Evolutionary conservation across 2,888 invertebrate species (phyloP).

Genomic region (Cinara cedri): DNA sequence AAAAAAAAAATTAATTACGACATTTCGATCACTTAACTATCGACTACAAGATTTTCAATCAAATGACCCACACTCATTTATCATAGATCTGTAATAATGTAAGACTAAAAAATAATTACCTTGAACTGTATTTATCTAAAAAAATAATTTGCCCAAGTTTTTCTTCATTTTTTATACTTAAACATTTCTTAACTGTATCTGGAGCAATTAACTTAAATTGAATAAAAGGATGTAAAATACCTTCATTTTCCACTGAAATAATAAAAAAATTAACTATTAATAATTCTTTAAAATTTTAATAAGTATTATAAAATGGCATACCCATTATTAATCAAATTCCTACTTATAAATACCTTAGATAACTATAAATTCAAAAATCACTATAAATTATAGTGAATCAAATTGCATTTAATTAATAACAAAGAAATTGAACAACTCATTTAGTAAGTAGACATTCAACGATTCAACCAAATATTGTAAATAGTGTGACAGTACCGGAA

Average conservation of each 20-base stretch:
- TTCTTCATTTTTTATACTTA: conserved; percentile 33
- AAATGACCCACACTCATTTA: neutral
- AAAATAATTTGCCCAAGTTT: conserved; percentile 16
- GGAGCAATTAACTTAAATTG: conserved; percentile 31
- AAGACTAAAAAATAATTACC: conserved; percentile 6
- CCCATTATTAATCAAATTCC: conserved; percentile 1
- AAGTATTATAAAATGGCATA: neutral
- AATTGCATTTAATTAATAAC: no score
- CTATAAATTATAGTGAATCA: no score
- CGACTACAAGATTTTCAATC: no score
- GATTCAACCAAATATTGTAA: no score
- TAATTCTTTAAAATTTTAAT: neutral
- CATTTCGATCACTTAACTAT: neutral
- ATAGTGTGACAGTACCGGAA: no score
- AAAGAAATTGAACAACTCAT: no score
- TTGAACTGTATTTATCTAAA: conserved; percentile 41
- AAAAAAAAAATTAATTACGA: no score
- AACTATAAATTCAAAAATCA: no score
- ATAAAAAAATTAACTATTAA: neutral
- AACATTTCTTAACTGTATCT: conserved; percentile 27
- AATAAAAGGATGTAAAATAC: neutral
- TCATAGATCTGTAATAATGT: neutral
- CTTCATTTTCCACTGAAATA: neutral
- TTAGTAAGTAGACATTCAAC: no score
- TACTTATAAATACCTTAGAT: neutral